A percentile compares a stretch with the other conserved stretches of the same genome.
Conservation (phyloP, 2,888 invertebrate genomes). For the Drosophila sordidapex region DNA sequence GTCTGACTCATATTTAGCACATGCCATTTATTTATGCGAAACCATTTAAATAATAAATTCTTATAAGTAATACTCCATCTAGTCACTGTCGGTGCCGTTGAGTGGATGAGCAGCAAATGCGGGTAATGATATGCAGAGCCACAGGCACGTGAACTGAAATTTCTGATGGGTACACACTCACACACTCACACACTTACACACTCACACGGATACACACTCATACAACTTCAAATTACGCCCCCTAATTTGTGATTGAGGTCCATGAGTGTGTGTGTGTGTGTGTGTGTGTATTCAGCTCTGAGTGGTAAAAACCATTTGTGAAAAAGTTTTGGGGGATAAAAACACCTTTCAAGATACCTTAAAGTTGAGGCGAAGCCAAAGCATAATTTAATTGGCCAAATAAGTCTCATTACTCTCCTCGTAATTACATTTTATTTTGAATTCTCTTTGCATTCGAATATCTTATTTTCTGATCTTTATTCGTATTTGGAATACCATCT, state of each 20-base stretch:
- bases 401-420: neutral
- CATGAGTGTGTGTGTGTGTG: neutral
- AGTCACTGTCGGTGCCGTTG: neutral
- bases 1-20: slow-evolving; percentile 17
- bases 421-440: neutral
- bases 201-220: neutral
- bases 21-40: slow-evolving; percentile 60
- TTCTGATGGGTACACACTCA: neutral
- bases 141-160: slow-evolving; percentile 14
- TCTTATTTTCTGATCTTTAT: neutral
- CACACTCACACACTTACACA: neutral
- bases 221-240: neutral
- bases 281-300: slow-evolving; percentile 1
- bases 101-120: slow-evolving; percentile 25
- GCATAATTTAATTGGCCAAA: neutral
- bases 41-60: slow-evolving; percentile 53
- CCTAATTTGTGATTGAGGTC: slow-evolving; percentile 11
- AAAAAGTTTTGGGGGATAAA: neutral
- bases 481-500: neutral
- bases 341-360: neutral
- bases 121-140: slow-evolving; percentile 25
- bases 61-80: slow-evolving; percentile 6
- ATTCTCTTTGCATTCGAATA: neutral
- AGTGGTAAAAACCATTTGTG: neutral
- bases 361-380: neutral